These are phyloP conservation scores for Macropis europaea DNA, from an alignment of 2,888 invertebrate genomes.

Conservation along the genomic window DNA sequence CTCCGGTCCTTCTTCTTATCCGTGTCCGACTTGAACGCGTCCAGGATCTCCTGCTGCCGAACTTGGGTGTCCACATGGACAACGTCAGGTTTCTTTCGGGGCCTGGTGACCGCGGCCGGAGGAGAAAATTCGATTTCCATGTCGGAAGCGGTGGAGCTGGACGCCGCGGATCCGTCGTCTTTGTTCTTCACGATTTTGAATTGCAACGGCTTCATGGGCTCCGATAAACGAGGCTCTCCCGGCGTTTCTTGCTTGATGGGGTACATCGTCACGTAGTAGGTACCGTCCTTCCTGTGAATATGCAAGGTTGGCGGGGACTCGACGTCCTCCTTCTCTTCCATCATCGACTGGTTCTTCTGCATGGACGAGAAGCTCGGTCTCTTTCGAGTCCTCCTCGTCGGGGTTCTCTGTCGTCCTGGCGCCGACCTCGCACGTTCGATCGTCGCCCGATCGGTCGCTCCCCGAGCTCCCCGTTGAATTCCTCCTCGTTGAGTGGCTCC, in stretches of 20 bases:
- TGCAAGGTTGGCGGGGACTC: conserved; percentile 75
- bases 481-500: background rate
- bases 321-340: conserved; percentile 52
- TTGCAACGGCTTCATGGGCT: conserved; percentile 75
- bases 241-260: conserved; percentile 72
- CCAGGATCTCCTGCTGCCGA: conserved; percentile 73
- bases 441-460: background rate
- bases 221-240: conserved; percentile 65
- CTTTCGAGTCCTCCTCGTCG: too few relatives aligned
- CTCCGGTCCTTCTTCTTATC: conserved; percentile 46
- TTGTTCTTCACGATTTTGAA: conserved; percentile 75
- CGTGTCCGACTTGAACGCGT: conserved; percentile 61
- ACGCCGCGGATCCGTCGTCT: conserved; percentile 67
- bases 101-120: conserved; percentile 74
- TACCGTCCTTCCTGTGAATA: conserved; percentile 75
- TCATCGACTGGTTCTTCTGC: conserved; percentile 40
- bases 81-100: conserved; percentile 73
- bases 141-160: conserved; percentile 76
- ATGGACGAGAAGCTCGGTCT: conserved; percentile 23
- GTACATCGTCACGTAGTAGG: conserved; percentile 78
- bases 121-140: conserved; percentile 79
- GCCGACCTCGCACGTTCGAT: conserved; percentile 24
- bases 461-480: background rate
- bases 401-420: conserved; percentile 3
- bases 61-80: conserved; percentile 76